Evolutionary conservation across 2,113 vertebrate genomes (phyloP).

Genomic region (Antechinus flavipes): DNA sequence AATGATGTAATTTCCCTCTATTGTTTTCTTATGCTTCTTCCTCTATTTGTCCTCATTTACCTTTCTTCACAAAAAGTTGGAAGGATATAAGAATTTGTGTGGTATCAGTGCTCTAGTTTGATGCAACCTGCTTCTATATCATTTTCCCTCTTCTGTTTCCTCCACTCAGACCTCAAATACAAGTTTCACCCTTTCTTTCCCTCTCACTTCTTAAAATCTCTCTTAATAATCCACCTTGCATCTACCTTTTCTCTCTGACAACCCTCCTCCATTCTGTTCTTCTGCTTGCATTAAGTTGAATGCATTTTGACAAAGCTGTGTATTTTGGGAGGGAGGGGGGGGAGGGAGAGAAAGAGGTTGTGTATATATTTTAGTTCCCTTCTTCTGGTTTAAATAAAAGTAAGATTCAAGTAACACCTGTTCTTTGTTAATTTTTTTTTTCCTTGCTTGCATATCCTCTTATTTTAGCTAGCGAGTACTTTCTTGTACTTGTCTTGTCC

Average conservation of each 20-base stretch:
- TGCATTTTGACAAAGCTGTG: not conserved
- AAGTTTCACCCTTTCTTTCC: not conserved
- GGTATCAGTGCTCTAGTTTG: not conserved
- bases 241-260: not conserved
- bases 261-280: not conserved
- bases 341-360: no score
- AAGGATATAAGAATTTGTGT: not conserved
- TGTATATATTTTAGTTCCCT: not conserved
- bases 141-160: not conserved
- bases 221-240: not conserved
- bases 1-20: not conserved
- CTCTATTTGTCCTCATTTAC: not conserved
- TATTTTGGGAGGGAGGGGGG: not conserved
- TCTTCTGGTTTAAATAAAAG: not conserved
- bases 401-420: not conserved
- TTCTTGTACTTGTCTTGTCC: not conserved
- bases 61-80: not conserved
- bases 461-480: not conserved
- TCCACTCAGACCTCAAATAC: not conserved
- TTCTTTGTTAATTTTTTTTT: not conserved
- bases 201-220: not conserved
- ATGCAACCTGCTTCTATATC: not conserved
- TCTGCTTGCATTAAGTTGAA: not conserved
- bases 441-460: not conserved
- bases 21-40: not conserved